These are phyloP conservation scores for Pocillopora grandis DNA, from an alignment of 92 coral and sea anemone species.

Conservation along the genomic window DNA sequence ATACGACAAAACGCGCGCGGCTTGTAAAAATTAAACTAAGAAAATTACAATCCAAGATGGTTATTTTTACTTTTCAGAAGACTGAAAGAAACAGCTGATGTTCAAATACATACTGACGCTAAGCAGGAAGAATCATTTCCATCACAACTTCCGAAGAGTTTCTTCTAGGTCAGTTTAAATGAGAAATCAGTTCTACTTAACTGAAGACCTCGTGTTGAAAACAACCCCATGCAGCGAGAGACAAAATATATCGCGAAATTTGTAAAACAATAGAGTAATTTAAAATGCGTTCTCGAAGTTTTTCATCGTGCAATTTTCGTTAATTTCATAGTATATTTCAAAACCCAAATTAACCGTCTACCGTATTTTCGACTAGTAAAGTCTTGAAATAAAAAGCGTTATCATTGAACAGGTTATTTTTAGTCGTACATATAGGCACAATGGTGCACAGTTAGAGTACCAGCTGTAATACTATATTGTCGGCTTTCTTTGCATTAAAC, in stretches of 20 bases:
- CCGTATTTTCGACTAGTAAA: background rate
- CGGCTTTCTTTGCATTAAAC: background rate
- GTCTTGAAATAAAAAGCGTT: background rate
- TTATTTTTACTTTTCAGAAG: too few species aligned
- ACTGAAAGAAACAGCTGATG: background rate
- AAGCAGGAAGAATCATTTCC: background rate
- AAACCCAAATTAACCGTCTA: background rate
- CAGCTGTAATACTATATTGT: background rate
- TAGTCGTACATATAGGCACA: background rate
- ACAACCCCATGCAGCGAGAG: conserved; percentile 19
- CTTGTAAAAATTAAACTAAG: background rate
- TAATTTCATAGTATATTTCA: background rate
- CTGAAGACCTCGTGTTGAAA: conserved; percentile 7
- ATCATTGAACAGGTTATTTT: background rate
- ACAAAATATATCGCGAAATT: background rate
- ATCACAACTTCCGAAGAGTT: background rate
- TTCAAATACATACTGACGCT: background rate
- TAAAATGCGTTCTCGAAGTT: background rate
- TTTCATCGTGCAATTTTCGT: background rate
- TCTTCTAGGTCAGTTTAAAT: background rate
- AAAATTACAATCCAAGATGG: background rate
- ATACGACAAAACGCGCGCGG: background rate
- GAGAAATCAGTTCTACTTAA: background rate
- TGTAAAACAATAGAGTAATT: background rate
- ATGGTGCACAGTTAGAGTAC: background rate